Evolutionary conservation across 2,797 vertebrate genomes (phyloP).

Genomic region (Leptodactylus fallax): DNA sequence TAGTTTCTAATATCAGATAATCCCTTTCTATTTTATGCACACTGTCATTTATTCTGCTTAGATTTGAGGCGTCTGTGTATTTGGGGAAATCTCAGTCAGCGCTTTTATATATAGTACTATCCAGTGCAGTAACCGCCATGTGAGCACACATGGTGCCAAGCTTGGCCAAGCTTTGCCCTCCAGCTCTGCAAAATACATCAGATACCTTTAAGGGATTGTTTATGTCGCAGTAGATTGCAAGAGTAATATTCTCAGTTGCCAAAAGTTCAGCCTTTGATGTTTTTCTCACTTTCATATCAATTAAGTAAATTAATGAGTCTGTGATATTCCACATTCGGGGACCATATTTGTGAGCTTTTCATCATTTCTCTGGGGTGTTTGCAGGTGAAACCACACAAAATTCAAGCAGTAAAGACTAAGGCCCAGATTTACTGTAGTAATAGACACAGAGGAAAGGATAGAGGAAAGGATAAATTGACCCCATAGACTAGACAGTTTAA

Average conservation of each 20-base stretch:
- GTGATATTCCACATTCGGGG: neutral
- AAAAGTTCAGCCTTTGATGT: conserved; percentile 18
- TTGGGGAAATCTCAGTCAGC: conserved; percentile 19
- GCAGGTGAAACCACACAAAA: neutral
- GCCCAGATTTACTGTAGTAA: no score
- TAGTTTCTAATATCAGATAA: conserved; percentile 35
- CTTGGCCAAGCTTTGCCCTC: neutral
- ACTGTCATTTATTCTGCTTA: conserved; percentile 19
- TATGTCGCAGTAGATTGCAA: neutral
- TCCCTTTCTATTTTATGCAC: conserved; percentile 7
- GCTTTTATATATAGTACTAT: conserved; percentile 15
- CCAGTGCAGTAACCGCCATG: neutral
- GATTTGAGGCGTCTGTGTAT: neutral
- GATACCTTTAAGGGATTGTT: neutral
- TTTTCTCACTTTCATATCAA: conserved; percentile 23
- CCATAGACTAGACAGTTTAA: no score
- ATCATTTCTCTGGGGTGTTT: neutral
- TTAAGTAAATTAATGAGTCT: conserved; percentile 45
- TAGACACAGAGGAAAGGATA: no score
- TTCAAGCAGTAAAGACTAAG: neutral
- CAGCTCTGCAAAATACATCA: neutral
- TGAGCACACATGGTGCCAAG: neutral
- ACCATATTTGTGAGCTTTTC: conserved; percentile 16
- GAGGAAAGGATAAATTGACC: no score
- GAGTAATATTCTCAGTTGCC: neutral